A percentile compares a stretch with the other conserved stretches of the same genome.
phyloP scores from a whole-genome alignment of 2,797 vertebrate genomes.

The Notamacropus eugenii region DNA sequence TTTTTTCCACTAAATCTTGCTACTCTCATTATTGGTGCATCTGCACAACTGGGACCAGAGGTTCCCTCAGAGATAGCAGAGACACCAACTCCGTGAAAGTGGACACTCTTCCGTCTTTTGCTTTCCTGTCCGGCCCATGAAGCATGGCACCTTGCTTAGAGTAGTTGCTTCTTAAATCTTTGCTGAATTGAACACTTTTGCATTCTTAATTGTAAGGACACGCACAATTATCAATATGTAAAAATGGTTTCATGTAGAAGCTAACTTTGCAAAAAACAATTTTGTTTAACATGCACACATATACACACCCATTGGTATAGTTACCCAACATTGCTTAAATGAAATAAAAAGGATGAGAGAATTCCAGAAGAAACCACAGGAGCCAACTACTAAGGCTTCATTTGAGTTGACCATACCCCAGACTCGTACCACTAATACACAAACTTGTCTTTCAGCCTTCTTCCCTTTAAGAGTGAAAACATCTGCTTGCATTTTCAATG shows the following conservation, averaged over 20 bases:
- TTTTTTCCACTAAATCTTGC: background rate
- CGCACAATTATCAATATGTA: too few species aligned
- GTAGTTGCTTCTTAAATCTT: background rate
- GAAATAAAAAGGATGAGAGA: conserved; percentile 8
- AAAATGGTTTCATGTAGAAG: background rate
- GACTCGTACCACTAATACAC: background rate
- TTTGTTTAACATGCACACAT: background rate
- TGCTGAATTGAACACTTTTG: background rate
- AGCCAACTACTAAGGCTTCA: background rate
- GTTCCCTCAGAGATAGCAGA: background rate
- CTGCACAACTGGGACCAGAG: background rate
- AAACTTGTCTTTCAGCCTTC: background rate
- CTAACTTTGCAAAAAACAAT: background rate
- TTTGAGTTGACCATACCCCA: background rate
- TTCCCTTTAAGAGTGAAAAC: conserved; percentile 53
- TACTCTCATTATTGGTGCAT: background rate
- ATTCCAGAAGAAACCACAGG: conserved; percentile 21
- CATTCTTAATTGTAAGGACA: background rate
- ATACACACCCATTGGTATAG: background rate
- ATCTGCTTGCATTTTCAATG: conserved; percentile 75
- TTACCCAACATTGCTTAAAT: conserved; percentile 7
- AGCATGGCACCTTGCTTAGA: background rate
- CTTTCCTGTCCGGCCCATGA: fast-evolving
- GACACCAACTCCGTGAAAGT: background rate
- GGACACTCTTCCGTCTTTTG: background rate